Conservation (phyloP, 2,797 vertebrate genomes). For the Staurois parvus region DNA sequence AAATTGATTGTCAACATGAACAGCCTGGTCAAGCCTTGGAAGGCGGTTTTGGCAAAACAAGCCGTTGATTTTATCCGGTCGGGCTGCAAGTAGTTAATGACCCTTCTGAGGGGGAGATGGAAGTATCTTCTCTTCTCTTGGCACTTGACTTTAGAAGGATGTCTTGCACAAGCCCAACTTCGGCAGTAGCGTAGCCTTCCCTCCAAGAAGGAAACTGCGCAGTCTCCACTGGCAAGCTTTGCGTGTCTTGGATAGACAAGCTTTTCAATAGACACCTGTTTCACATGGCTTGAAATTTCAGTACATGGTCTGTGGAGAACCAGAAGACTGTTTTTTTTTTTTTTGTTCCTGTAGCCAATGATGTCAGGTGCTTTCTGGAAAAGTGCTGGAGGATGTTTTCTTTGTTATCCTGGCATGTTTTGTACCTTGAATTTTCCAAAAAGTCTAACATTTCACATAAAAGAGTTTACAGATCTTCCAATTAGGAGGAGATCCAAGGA, state of each 20-base stretch:
- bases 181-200: constrained; percentile 12
- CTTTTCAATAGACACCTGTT: not conserved
- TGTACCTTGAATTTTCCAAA: not conserved
- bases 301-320: not conserved
- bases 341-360: too few species aligned
- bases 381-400: not conserved
- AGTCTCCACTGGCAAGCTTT: not conserved
- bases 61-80: constrained; percentile 80
- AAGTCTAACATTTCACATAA: not conserved
- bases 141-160: not conserved
- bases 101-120: not conserved
- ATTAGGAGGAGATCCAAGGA: too few species aligned
- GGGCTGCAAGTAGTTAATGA: constrained; percentile 78
- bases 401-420: not conserved
- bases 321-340: too few species aligned
- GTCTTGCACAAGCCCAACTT: not conserved
- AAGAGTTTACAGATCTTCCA: too few species aligned
- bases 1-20: constrained; percentile 88
- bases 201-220: not conserved
- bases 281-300: not conserved
- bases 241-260: not conserved
- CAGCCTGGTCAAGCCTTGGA: constrained; percentile 87
- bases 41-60: constrained; percentile 78
- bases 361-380: too few species aligned
- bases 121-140: not conserved